Percentiles rank a stretch among this genome's conserved stretches.
Evolutionary conservation across 2,113 vertebrate genomes (phyloP).

Genomic region (Pica pica): DNA sequence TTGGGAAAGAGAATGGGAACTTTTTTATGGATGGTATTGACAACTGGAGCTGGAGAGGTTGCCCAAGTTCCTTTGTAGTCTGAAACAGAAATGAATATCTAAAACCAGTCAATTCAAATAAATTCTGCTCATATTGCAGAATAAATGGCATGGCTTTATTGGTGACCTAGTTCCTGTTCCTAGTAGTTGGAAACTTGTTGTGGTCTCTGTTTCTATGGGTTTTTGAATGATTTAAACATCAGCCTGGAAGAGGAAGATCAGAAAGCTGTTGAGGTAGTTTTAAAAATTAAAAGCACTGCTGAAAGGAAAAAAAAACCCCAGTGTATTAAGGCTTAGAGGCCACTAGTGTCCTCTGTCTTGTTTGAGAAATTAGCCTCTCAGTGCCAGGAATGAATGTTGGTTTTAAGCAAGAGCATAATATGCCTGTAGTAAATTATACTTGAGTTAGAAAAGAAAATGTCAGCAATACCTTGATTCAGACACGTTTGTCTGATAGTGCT

Average conservation of each 20-base stretch:
- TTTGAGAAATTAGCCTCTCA: neutral
- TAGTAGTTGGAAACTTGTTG: neutral
- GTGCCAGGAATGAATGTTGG: neutral
- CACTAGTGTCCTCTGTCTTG: neutral
- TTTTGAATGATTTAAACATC: neutral
- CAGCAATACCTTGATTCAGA: neutral
- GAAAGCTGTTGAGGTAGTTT: neutral
- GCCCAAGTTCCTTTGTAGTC: neutral
- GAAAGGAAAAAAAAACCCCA: accelerated
- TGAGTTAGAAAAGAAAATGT: neutral
- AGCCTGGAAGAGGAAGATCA: neutral
- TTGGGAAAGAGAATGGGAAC: neutral
- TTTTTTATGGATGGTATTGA: neutral
- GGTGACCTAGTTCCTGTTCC: neutral
- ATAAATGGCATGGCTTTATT: neutral
- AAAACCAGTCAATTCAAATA: neutral
- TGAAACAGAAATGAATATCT: neutral
- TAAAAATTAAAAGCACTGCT: neutral
- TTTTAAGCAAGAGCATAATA: neutral
- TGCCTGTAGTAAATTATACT: neutral
- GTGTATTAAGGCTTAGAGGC: neutral
- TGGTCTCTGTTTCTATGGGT: neutral
- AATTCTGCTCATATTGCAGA: neutral
- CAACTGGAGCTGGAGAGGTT: neutral
- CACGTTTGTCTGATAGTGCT: neutral